Evolutionary conservation across 35 echinoderm and acorn worm genomes (phyloP), one percentile per base, ranked within the genome.

Genomic region (Stichopus chloronotus): DNA sequence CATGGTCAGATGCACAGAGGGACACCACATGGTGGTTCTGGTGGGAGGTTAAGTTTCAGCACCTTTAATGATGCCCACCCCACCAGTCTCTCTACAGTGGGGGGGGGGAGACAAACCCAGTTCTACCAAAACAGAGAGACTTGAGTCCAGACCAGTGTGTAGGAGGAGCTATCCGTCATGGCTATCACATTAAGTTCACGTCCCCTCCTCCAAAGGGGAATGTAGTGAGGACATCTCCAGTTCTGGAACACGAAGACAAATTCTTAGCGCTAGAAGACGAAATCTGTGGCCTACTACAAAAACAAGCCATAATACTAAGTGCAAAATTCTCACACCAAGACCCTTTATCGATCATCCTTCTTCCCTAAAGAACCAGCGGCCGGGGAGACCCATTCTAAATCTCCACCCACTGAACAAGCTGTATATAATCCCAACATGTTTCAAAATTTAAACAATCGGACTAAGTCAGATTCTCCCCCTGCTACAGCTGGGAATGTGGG

Each of bases 111-210:
- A 78, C 12, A 25, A 78, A 12, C 76, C 30, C 76, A 22, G 17
- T 78, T 78, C 21, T 78, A 21, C 76, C 76, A 23, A 21, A 85
- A 57, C 82, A 55, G 82, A 55, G 82, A 85, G 56, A 85, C 52
- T 85, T 85, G 54, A 55, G 8, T 58, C 82, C 30, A 21, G 82
- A 58, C 11, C 9, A 21, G 10, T 85, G 82, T 11, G 76, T 21
- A 23, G 9, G 19, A 9, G 76, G n/a, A 12, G 76, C 25, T 8
- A 78, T 78, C 52, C 76, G 4, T 21, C 76, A 78, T 8, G 76
- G n/a, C 76, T 78, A 4, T 25, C 76, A 43, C 76, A 78, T 78
- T 43, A 19, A 78, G n/a, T 78, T 78, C 76, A 78, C 76, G 4
- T 20, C 2, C 52, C 76, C 76, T 25, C 76, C 76, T 5, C 76